Percentiles rank a stretch among this genome's conserved stretches.
Evolutionary conservation across 2,113 vertebrate genomes (phyloP).

Genomic region (Dromaius novaehollandiae): DNA sequence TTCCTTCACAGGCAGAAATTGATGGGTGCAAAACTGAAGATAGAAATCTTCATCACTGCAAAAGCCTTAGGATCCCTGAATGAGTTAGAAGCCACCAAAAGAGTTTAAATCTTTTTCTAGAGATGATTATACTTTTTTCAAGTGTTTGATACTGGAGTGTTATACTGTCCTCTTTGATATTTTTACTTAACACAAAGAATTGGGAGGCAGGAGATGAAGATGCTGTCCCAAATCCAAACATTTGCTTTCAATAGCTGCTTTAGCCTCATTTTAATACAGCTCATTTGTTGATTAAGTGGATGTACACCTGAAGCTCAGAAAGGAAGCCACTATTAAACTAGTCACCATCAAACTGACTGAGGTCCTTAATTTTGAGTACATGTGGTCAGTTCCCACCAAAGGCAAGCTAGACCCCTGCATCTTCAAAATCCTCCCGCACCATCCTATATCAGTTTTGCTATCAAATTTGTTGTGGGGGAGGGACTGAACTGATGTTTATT

Average conservation of each 20-base stretch:
- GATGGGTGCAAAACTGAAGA: neutral
- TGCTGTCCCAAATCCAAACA: neutral
- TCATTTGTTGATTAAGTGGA: neutral
- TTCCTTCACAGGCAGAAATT: neutral
- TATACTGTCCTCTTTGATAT: neutral
- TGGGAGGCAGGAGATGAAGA: too few species aligned
- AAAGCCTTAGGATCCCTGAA: neutral
- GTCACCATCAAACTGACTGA: neutral
- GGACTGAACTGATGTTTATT: neutral
- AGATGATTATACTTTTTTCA: neutral
- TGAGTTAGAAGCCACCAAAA: neutral
- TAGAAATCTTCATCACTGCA: neutral
- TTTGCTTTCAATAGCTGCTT: neutral
- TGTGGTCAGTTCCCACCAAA: neutral
- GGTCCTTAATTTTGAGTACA: neutral
- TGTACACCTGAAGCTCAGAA: neutral
- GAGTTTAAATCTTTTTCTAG: neutral
- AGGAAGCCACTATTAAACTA: neutral
- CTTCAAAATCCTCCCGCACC: neutral
- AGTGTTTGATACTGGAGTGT: neutral
- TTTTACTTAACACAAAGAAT: neutral
- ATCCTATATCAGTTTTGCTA: neutral
- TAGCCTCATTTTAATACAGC: neutral
- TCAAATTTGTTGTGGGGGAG: neutral
- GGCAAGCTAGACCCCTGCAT: neutral